These are phyloP conservation scores for Dendrocincla fuliginosa DNA, from an alignment of 2,797 vertebrate genomes.

Conservation along the genomic window DNA sequence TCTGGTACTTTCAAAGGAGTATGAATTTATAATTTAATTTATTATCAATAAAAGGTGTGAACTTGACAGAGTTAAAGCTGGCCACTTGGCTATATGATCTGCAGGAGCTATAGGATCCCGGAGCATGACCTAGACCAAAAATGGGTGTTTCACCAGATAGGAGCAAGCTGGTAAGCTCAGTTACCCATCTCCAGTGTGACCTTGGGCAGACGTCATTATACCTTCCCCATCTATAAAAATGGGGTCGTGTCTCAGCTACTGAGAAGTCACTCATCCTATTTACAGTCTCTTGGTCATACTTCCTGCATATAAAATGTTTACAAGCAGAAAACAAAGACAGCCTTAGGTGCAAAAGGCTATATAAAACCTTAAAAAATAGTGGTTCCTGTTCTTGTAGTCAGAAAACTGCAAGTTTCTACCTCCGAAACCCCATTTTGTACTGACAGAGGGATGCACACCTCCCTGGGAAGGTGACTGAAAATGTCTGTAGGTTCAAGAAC, in stretches of 20 bases:
- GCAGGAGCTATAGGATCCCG: not conserved
- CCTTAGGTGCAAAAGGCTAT: not conserved
- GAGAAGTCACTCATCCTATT: not conserved
- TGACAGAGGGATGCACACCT: not conserved
- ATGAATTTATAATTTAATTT: not conserved
- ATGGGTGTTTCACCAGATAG: not conserved
- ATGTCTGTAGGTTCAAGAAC: not conserved
- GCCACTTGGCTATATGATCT: not conserved
- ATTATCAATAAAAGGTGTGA: not conserved
- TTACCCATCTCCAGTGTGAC: not conserved
- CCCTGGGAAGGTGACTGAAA: not conserved
- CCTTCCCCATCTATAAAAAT: not conserved
- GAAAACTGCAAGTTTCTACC: not conserved
- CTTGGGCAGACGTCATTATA: not conserved
- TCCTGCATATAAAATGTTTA: not conserved
- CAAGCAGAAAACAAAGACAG: not conserved
- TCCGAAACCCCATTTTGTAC: not conserved
- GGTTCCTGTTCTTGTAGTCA: not conserved
- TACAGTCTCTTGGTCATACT: not conserved
- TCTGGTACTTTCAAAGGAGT: not conserved
- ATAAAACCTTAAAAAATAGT: not conserved
- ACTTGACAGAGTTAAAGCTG: not conserved
- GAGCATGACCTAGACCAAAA: not conserved
- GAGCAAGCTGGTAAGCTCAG: not conserved
- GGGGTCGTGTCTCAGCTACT: not conserved